Evolutionary conservation across 1,140 invertebrate species (phyloP).

Genomic region (Temnothorax nylanderi): DNA sequence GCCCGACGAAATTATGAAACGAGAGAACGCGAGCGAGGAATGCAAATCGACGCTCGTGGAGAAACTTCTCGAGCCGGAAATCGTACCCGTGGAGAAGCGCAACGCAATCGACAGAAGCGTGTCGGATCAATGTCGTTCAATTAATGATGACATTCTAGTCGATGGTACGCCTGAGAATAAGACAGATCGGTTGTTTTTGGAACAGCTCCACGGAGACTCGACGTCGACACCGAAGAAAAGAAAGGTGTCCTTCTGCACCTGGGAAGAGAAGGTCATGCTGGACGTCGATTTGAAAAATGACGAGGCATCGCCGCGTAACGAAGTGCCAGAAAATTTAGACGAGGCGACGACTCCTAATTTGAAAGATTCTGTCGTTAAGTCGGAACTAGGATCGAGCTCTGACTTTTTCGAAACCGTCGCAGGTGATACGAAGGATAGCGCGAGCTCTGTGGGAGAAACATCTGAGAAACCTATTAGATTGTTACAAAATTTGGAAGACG

Average conservation of each 20-base stretch:
- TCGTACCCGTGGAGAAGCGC: slow-evolving; percentile 66
- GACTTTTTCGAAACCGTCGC: background rate
- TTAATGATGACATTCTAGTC: background rate
- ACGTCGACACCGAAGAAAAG: slow-evolving; percentile 25
- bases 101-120: background rate
- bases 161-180: slow-evolving; percentile 2
- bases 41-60: slow-evolving; percentile 59
- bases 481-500: slow-evolving; percentile 72
- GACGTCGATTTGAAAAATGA: slow-evolving; percentile 15
- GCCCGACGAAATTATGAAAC: slow-evolving; percentile 28
- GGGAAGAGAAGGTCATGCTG: slow-evolving; percentile 60
- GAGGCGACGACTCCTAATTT: background rate
- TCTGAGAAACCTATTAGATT: slow-evolving; percentile 77
- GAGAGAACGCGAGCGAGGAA: background rate
- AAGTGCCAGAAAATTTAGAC: background rate
- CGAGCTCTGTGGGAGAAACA: background rate
- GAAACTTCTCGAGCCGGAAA: slow-evolving; percentile 73
- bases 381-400: background rate
- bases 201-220: slow-evolving; percentile 31
- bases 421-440: background rate
- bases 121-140: slow-evolving; percentile 14
- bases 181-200: slow-evolving; percentile 19
- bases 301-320: background rate
- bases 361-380: background rate
- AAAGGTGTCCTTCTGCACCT: slow-evolving; percentile 69